These are phyloP conservation scores for Dryomyza anilis DNA, from an alignment of 2,888 invertebrate species.

Conservation along the genomic window DNA sequence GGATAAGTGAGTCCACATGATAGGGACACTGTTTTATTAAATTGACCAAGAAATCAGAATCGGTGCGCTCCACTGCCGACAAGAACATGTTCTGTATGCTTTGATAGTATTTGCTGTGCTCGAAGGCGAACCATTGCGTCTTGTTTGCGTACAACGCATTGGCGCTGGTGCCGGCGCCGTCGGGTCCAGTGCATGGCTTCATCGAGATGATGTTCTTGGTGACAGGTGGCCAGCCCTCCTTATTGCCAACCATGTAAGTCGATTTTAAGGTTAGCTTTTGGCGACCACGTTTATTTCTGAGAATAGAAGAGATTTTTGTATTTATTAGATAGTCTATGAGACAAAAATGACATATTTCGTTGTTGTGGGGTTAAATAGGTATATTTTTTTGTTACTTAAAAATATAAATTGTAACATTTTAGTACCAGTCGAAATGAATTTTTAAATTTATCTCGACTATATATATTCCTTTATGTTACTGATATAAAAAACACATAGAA, in stretches of 20 bases:
- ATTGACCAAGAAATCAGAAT: slow-evolving; percentile 78
- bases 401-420: slow-evolving; percentile 4
- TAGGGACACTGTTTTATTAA: slow-evolving; percentile 77
- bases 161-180: slow-evolving; percentile 36
- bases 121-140: slow-evolving; percentile 71
- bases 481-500: too few relatives aligned
- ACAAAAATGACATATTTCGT: neutral
- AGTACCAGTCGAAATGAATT: too few relatives aligned
- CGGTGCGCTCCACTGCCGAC: slow-evolving; percentile 77
- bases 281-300: slow-evolving; percentile 66
- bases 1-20: slow-evolving; percentile 80
- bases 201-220: slow-evolving; percentile 76
- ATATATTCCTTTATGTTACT: too few relatives aligned
- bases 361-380: neutral
- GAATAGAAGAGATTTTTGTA: too few relatives aligned
- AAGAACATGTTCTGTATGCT: slow-evolving; percentile 76
- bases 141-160: slow-evolving; percentile 48
- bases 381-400: neutral
- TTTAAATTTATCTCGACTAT: too few relatives aligned
- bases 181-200: slow-evolving; percentile 64
- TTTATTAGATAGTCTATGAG: too few relatives aligned
- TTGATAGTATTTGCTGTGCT: slow-evolving; percentile 76
- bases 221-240: slow-evolving; percentile 74
- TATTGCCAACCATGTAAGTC: slow-evolving; percentile 72
- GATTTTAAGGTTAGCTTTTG: slow-evolving; percentile 67